phyloP scores from a whole-genome alignment of 2,113 vertebrate genomes.

The Myiozetetes cayanensis region DNA sequence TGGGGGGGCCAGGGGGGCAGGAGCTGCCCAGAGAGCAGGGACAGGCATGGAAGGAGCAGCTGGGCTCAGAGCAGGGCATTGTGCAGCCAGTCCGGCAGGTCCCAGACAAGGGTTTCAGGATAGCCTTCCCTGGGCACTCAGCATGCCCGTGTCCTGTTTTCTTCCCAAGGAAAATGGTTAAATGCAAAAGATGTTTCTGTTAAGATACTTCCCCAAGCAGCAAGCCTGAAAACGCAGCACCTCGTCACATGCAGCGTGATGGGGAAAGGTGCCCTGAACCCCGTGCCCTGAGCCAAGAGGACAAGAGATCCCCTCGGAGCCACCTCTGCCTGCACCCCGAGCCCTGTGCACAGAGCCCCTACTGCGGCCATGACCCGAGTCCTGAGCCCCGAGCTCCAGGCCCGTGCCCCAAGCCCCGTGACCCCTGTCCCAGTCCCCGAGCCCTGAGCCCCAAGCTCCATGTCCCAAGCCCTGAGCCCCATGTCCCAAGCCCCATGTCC shows the following conservation, averaged over 20 bases:
- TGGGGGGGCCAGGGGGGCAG: neutral
- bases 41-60: accelerated
- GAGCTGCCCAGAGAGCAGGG: accelerated
- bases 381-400: neutral
- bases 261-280: neutral
- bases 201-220: neutral
- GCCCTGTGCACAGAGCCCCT: neutral
- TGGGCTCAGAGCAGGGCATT: neutral
- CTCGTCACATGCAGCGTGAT: neutral
- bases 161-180: neutral
- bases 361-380: accelerated
- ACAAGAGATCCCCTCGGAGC: neutral
- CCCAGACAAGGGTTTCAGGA: accelerated
- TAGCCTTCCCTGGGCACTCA: neutral
- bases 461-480: too few species aligned
- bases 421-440: neutral
- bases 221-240: neutral
- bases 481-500: accelerated
- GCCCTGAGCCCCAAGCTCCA: neutral
- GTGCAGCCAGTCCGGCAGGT: accelerated
- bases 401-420: accelerated
- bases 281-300: accelerated
- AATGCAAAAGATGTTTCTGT: neutral
- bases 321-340: accelerated
- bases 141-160: neutral